A percentile compares a stretch with the other conserved stretches of the same genome.
phyloP scores from a whole-genome alignment of 2,113 vertebrate species.

The Dromaius novaehollandiae region DNA sequence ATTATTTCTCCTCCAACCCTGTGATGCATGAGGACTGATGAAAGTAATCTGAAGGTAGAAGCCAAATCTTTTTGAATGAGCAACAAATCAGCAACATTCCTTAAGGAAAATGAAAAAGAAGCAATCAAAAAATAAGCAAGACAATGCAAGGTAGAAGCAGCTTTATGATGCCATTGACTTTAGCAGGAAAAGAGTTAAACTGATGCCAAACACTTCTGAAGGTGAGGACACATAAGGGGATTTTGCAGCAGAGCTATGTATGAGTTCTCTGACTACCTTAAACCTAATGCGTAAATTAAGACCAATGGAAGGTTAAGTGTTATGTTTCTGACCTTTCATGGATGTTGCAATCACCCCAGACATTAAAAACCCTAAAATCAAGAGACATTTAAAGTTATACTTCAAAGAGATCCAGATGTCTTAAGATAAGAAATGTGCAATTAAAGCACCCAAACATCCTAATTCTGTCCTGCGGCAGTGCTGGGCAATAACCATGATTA shows the following conservation, averaged over 20 bases:
- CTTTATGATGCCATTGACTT: neutral
- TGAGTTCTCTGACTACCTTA: neutral
- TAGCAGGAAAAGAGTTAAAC: neutral
- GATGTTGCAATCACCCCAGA: neutral
- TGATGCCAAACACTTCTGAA: neutral
- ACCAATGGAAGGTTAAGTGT: neutral
- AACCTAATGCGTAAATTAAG: neutral
- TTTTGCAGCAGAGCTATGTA: neutral
- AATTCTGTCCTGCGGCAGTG: neutral
- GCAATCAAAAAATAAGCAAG: neutral
- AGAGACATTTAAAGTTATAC: neutral
- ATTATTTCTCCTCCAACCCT: conserved; percentile 37
- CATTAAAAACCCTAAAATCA: neutral
- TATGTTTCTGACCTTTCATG: neutral
- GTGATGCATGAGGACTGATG: neutral
- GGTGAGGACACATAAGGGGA: neutral
- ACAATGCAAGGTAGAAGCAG: neutral
- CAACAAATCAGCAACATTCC: neutral
- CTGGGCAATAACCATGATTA: neutral
- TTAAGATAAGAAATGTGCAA: neutral
- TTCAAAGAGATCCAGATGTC: neutral
- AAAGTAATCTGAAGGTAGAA: neutral
- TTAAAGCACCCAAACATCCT: neutral
- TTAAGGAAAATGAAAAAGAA: neutral
- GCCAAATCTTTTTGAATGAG: neutral